phyloP scores from a whole-genome alignment of 2,113 vertebrate genomes.

The Tachuris rubrigastra region DNA sequence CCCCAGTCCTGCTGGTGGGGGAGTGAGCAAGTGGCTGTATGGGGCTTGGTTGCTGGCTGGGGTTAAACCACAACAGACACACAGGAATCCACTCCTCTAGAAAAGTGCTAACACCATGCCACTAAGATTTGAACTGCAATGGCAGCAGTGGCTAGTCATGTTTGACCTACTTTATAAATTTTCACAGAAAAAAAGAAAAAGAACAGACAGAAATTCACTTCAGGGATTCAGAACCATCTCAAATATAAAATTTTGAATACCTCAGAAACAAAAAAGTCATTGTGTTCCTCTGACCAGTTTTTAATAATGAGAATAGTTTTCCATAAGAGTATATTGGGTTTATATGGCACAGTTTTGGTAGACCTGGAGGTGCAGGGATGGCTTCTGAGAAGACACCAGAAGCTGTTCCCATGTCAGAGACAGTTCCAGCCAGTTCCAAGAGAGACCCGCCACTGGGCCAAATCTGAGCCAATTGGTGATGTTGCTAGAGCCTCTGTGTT shows the following conservation, averaged over 20 bases:
- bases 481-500: not conserved
- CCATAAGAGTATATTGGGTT: not conserved
- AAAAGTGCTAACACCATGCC: not conserved
- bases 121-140: not conserved
- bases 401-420: not conserved
- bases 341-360: not conserved
- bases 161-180: not conserved
- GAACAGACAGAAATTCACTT: not conserved
- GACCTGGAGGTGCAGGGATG: not conserved
- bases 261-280: not conserved
- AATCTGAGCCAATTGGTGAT: not conserved
- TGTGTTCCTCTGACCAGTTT: not conserved
- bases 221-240: not conserved
- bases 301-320: not conserved
- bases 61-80: not conserved
- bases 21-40: not conserved
- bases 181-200: not conserved
- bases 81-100: not conserved
- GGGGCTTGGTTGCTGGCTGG: not conserved
- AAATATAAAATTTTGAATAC: not conserved
- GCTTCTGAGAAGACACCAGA: not conserved
- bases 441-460: not conserved
- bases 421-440: not conserved
- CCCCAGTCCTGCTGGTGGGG: not conserved
- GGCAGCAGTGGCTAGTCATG: not conserved